These are phyloP conservation scores for Phyllostomus hastatus DNA, from an alignment of 2,113 vertebrate species.

Conservation along the genomic window DNA sequence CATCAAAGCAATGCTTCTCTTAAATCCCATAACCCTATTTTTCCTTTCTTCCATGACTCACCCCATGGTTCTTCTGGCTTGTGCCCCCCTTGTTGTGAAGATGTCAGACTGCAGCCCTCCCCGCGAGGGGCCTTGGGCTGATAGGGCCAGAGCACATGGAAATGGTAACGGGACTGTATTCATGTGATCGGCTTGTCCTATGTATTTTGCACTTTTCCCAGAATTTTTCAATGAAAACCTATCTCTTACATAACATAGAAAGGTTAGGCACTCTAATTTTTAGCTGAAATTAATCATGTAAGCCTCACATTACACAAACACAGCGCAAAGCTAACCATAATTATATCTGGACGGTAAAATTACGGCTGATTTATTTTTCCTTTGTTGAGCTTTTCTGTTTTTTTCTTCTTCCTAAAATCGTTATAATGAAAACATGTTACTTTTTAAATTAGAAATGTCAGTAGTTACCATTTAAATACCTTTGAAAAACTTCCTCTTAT, in stretches of 20 bases:
- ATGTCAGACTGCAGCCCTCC: neutral
- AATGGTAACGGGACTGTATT: neutral
- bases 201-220: neutral
- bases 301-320: neutral
- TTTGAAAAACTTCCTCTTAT: neutral
- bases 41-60: neutral
- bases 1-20: neutral
- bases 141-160: neutral
- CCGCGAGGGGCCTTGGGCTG: neutral
- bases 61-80: neutral
- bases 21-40: neutral
- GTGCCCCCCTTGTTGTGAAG: neutral
- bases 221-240: neutral
- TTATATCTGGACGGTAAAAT: neutral
- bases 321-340: neutral
- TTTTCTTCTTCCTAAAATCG: neutral
- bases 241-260: neutral
- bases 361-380: neutral
- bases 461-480: slow-evolving; percentile 2
- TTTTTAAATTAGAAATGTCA: slow-evolving; percentile 11
- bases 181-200: neutral
- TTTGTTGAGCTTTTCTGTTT: slow-evolving; percentile 4
- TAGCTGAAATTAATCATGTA: neutral
- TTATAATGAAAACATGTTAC: neutral
- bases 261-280: neutral